Base-by-base conservation (phyloP, 2,797 vertebrate genomes). In the Amphiprion clarkii region DNA sequence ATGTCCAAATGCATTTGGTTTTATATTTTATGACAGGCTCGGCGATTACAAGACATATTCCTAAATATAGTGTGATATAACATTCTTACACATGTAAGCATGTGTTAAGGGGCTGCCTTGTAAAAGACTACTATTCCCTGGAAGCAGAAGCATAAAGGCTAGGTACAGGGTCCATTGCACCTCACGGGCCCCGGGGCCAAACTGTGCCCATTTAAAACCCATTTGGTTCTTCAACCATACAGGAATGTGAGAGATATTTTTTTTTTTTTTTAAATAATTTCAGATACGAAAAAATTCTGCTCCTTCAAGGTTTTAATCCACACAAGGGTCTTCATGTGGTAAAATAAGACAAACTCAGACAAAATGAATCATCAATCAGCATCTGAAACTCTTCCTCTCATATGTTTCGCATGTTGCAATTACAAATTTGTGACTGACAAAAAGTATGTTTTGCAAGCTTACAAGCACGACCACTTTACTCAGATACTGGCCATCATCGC, bases 161-260 rank as follows among this genome's bases (percentile, higher is more conserved):
- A 36, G n/a, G 36, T 53, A 39, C 23, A 66, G 40, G 36, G 0
- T 42, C 51, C 11, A 14, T 7, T 65, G 1, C 23, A 6, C 10
- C 21, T 52, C 23, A 19, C 53, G 10, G 49, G 44, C 33, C 51
- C 21, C 25, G 40, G 33, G 33, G 36, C 33, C 25, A n/a, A 27
- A 17, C 16, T 65, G 52, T 40, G 39, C 62, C 33, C 44, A 25
- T 65, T 27, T 39, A 65, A 65, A 27, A 65, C 31, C 48, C 36
- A 53, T 40, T 65, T 39, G n/a, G 48, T 49, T 6, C n/a, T 49
- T n/a, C 48, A 49, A 21, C 48, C n/a, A 10, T 21, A 21, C 1
- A 21, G n/a, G 19, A 49, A 21, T 21, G 19, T 21, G 17, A 21
- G 19, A 21, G 48, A 49, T 9, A 49, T 49, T n/a, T n/a, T 16